Conservation (phyloP, 2,888 invertebrate genomes). For the Hypselothyrea guttata region DNA sequence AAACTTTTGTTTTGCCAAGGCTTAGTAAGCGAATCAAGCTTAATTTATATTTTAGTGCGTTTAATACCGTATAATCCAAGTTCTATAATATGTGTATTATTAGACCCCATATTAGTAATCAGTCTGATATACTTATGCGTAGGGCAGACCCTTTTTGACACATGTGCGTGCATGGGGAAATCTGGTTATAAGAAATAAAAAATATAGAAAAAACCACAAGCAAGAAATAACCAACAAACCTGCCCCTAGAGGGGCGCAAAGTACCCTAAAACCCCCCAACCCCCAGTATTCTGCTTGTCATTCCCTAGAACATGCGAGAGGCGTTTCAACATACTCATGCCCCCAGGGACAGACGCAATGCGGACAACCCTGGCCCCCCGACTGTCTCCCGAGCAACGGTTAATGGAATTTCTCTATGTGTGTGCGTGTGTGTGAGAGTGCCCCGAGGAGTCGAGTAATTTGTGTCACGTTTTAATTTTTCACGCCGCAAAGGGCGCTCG, state of each 20-base stretch:
- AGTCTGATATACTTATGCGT: no score
- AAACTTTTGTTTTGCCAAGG: neutral
- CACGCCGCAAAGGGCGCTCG: constrained; percentile 59
- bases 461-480: constrained; percentile 73
- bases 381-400: constrained; percentile 17
- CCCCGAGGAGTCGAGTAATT: constrained; percentile 59
- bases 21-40: neutral
- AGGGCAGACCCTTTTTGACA: constrained; percentile 26
- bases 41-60: constrained; percentile 5
- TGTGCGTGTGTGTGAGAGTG: constrained; percentile 13
- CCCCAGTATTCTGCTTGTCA: constrained; percentile 5
- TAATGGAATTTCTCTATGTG: constrained; percentile 52
- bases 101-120: no score
- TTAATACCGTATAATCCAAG: neutral
- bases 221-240: no score
- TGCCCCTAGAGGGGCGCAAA: constrained; percentile 45
- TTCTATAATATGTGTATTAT: no score
- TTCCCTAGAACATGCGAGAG: constrained; percentile 22
- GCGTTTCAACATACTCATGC: constrained; percentile 39
- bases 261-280: neutral
- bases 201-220: no score
- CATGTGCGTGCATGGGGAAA: constrained; percentile 69
- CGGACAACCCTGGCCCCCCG: constrained; percentile 34
- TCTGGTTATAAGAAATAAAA: constrained; percentile 61
- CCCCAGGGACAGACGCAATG: constrained; percentile 65